A percentile compares a stretch with the other conserved stretches of the same genome.
These are phyloP conservation scores for Ferdinandea cuprea DNA, from an alignment of 2,888 invertebrate genomes.

Conservation along the genomic window DNA sequence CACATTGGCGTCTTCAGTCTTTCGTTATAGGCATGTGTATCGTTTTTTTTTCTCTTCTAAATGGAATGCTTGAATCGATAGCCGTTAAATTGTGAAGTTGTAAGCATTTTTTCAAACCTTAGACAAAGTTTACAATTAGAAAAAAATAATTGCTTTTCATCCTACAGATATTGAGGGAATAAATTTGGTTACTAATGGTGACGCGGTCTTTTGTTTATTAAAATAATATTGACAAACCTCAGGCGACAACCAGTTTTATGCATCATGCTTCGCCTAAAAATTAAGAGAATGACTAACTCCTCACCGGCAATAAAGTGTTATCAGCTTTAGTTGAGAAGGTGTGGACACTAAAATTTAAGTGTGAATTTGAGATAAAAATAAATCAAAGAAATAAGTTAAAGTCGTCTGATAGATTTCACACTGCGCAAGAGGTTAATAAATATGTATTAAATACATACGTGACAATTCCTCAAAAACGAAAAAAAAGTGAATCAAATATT, in stretches of 20 bases:
- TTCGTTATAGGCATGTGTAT: constrained; percentile 11
- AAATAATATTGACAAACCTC: constrained; percentile 39
- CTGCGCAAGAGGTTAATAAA: too few relatives aligned
- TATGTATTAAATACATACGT: not conserved
- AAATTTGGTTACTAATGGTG: constrained; percentile 28
- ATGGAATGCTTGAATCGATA: constrained; percentile 39
- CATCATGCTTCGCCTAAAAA: constrained; percentile 10
- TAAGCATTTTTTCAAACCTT: not conserved
- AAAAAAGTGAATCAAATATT: constrained; percentile 61
- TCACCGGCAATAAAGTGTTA: constrained; percentile 18
- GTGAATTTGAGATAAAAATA: constrained; percentile 21
- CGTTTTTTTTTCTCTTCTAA: constrained; percentile 12
- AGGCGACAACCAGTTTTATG: constrained; percentile 30
- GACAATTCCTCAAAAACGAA: too few relatives aligned
- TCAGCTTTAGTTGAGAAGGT: constrained; percentile 39
- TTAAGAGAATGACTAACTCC: constrained; percentile 31
- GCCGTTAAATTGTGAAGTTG: constrained; percentile 46
- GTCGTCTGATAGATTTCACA: too few relatives aligned
- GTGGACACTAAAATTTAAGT: constrained; percentile 16
- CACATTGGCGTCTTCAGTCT: constrained; percentile 62
- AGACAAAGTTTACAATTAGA: not conserved
- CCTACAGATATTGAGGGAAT: constrained; percentile 14
- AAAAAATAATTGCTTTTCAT: too few relatives aligned
- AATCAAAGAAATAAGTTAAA: constrained; percentile 9
- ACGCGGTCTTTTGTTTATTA: constrained; percentile 4